These are phyloP conservation scores for Pentalonia nigronervosa DNA, from an alignment of 1,140 invertebrate genomes.

Conservation along the genomic window DNA sequence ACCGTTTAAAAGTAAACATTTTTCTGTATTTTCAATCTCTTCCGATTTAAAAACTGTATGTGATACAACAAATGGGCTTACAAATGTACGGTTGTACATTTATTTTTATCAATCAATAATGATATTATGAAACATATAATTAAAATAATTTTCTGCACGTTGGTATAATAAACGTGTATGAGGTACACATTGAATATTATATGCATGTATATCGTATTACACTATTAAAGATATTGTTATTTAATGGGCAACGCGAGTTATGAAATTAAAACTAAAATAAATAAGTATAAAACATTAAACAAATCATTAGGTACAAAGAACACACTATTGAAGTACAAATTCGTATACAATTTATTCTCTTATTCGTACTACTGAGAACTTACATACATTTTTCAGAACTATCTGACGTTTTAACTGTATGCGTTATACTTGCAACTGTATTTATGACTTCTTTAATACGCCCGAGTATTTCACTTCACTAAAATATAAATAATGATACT, in stretches of 20 bases:
- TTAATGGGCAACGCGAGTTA: not conserved
- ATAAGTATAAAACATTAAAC: not conserved
- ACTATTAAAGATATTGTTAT: not conserved
- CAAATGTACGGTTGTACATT: too few relatives aligned
- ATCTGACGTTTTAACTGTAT: slow-evolving; percentile 14
- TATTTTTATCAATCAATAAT: not conserved
- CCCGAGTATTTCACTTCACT: slow-evolving; percentile 4
- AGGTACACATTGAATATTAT: not conserved
- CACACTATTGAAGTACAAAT: not conserved
- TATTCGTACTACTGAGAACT: not conserved
- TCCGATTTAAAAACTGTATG: not conserved
- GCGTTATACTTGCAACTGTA: not conserved
- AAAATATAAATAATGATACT: slow-evolving; percentile 29
- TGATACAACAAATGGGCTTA: too few relatives aligned
- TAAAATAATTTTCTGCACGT: not conserved
- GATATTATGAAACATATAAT: not conserved
- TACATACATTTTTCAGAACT: not conserved
- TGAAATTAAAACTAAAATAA: not conserved
- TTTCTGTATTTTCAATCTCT: not conserved
- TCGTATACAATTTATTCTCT: too few relatives aligned
- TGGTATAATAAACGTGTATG: not conserved
- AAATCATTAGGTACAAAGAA: not conserved
- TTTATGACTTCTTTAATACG: slow-evolving; percentile 21
- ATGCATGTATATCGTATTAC: not conserved
- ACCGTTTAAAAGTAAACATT: not conserved